Evolutionary conservation across 2,888 invertebrate genomes (phyloP).

Genomic region (Hirudinaria manillensis): DNA sequence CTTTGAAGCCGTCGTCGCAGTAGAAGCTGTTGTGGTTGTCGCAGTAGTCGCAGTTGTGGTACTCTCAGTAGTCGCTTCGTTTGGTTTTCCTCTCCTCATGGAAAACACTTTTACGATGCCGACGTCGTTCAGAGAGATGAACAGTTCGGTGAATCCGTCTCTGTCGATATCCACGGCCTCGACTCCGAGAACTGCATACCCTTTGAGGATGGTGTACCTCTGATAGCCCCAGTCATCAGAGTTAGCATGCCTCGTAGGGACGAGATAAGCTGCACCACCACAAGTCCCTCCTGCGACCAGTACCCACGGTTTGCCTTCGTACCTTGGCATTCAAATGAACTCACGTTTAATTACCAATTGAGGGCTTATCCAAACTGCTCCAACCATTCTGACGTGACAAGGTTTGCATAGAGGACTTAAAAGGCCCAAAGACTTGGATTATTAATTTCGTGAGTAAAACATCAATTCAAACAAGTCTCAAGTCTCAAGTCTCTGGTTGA

Average conservation of each 20-base stretch:
- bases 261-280: background rate
- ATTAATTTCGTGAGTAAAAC: too few relatives aligned
- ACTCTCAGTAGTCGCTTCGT: background rate
- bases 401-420: too few relatives aligned
- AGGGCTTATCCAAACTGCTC: too few relatives aligned
- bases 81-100: background rate
- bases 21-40: background rate
- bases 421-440: too few relatives aligned
- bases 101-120: background rate
- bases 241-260: background rate
- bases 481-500: too few relatives aligned
- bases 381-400: too few relatives aligned
- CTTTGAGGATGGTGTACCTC: background rate
- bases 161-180: background rate
- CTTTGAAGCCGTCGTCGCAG: background rate
- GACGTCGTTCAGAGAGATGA: background rate
- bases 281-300: background rate
- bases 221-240: background rate
- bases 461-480: too few relatives aligned
- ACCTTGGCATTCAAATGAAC: background rate
- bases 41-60: background rate
- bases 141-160: background rate
- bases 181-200: background rate
- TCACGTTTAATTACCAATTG: too few relatives aligned
- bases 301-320: conserved; percentile 3